Base-by-base conservation (phyloP, 1,140 invertebrate genomes). In the Heliconius nattereri region DNA sequence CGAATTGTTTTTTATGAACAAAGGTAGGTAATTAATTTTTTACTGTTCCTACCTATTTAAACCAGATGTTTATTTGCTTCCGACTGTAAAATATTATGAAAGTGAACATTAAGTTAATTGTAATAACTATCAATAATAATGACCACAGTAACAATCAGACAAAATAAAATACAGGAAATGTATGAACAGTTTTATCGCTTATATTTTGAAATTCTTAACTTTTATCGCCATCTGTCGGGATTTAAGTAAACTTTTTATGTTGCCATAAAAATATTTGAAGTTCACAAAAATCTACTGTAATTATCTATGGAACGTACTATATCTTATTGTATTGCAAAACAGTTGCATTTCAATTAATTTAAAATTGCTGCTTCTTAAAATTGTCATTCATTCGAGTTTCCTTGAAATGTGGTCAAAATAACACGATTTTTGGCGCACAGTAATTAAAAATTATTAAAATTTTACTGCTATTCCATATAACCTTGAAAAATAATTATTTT, bases 211-310 rank as follows among this genome's bases (percentile, higher is more conserved):
- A 60, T 60, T 60, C 60, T 66, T 26, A 7, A 66, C 26, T 66
- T 66, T 66, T 26, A 72, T 40, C 76, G 76, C 76, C 76, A 78
- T 78, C 76, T 78, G 52, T 78, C 71, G 76, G 26, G 7, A 72
- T 35, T 32, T 54, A 49, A 72, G 35, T 52, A 71, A 52, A 20
- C 52, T 23, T 8, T 45, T 52, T 74, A 66, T 74, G 32, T 72
- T 37, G 29, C 3, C 71, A 37, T 72, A 70, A 66, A 60, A 26
- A 29, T 70, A 45, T 35, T 76, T 76, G 23, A 60, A 45, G 23
- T 7, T n/a, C 60, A 29, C 60, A 66, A 66, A 66, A 13, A 66
- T 13, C 54, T 11, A 60, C 54, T 23, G 54, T 23, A 60, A 60
- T 23, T 60, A 60, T 60, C 54, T 60, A 23, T 60, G 7, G n/a